Base-by-base conservation (phyloP, 2,113 vertebrate species). In the Poeciliopsis occidentalis region DNA sequence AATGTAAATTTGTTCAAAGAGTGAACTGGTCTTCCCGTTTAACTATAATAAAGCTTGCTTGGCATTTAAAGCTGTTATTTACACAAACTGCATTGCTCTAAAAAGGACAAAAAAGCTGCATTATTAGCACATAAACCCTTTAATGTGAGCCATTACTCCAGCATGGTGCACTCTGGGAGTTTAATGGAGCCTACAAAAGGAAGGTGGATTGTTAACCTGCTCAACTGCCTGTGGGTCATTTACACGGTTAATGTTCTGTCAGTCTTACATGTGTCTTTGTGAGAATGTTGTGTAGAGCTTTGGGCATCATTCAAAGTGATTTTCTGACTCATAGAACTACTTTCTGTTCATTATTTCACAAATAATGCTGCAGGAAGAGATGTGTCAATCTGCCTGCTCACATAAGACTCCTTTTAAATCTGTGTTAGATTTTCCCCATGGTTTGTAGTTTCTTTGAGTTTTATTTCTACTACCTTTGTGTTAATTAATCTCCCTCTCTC, bases 111-210 rank as follows among this genome's bases (percentile, higher is more conserved):
- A 63, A 69, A 67, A 65, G 32, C 66, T 24, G 37, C 63, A 61
- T 64, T 76, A 71, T 61, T 71, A 63, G 66, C 34, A 51, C 24
- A 75, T 73, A 72, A 73, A 73, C 22, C 22, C 57, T 76, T 83
- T 72, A 72, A 73, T 64, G 64, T 69, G 26, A 68, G 68, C 26
- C 83, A 80, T 86, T 71, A 85, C 39, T 39, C 39, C 60, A 54
- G 70, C 37, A 69, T 29, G 44, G 41, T 64, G 73, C 86, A 70
- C 60, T 65, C 64, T 85, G 80, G 62, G 37, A 44, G 78, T 85
- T 80, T 88, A 92, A 91, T 81, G 75, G 82, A 86, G 84, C 85
- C 75, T 88, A 70, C 57, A 80, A 79, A 79, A 82, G 65, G 85
- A 85, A 82, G 72, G 76, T 76, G 69, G 85, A 63, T 73, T 83